phyloP scores from a whole-genome alignment of 2,888 invertebrate genomes.

The Suillia variegata region DNA sequence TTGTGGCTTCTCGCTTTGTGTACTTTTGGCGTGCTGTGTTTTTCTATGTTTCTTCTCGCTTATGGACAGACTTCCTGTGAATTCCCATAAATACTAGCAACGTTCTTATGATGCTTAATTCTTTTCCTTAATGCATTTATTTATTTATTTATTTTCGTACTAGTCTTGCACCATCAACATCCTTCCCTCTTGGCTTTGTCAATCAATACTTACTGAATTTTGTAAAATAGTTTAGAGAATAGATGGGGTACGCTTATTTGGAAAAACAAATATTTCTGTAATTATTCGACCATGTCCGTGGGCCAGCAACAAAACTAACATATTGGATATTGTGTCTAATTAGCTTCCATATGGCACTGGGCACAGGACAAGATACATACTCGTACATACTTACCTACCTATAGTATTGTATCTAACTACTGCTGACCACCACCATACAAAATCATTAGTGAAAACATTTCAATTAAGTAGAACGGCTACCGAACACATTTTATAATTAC shows the following conservation, averaged over 20 bases:
- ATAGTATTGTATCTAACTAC: no score
- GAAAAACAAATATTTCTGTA: not conserved
- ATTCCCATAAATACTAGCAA: not conserved
- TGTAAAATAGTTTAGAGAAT: no score
- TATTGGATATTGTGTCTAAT: constrained; percentile 14
- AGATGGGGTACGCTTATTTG: no score
- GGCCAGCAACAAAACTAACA: not conserved
- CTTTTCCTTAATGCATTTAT: not conserved
- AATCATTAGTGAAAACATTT: constrained; percentile 25
- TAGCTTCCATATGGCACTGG: constrained; percentile 18
- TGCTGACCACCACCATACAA: constrained; percentile 6
- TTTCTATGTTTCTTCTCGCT: not conserved
- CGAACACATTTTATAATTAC: constrained; percentile 21
- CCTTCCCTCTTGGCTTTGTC: no score
- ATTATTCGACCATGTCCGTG: not conserved
- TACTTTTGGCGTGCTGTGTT: no score
- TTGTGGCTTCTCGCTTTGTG: no score
- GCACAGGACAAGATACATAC: no score
- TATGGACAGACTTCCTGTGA: not conserved
- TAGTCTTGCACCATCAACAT: not conserved
- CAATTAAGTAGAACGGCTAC: constrained; percentile 22
- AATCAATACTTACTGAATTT: no score
- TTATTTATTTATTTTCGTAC: not conserved
- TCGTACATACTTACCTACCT: no score
- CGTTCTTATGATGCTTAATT: not conserved